Evolutionary conservation across 2,797 vertebrate species (phyloP).

Genomic region (Mormyrus proboscirostris): DNA sequence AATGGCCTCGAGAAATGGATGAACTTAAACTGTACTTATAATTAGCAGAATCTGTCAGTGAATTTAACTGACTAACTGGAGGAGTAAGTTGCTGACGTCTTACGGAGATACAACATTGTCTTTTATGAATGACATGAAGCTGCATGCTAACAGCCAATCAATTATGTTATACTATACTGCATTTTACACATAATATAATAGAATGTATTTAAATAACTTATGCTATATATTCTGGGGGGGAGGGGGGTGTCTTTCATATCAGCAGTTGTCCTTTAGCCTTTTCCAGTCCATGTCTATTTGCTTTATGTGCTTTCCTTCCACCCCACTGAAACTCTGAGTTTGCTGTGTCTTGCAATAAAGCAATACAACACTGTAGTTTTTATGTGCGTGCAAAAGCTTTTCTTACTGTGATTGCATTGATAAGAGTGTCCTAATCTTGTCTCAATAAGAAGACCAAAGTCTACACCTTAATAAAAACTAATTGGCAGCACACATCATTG

Average conservation of each 20-base stretch:
- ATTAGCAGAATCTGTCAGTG: not conserved
- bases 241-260: not conserved
- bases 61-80: not conserved
- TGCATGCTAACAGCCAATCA: not conserved
- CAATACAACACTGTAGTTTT: not conserved
- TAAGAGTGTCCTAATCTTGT: slow-evolving; percentile 14
- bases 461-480: slow-evolving; percentile 4
- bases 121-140: not conserved
- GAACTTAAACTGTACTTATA: not conserved
- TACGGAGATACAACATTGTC: not conserved
- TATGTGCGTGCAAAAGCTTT: not conserved
- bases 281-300: not conserved
- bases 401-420: not conserved
- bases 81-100: not conserved
- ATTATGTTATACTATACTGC: not conserved
- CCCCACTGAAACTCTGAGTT: not conserved
- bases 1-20: not conserved
- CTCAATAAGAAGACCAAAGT: slow-evolving; percentile 15
- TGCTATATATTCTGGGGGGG: not conserved
- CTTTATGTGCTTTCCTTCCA: not conserved
- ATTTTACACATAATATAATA: not conserved
- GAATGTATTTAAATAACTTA: not conserved
- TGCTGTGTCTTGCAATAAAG: not conserved
- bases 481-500: not conserved
- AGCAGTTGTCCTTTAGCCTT: not conserved